Percentiles rank a stretch among this genome's conserved stretches.
These are phyloP conservation scores for Molossus molossus DNA, from an alignment of 2,797 vertebrate genomes.

Conservation along the genomic window DNA sequence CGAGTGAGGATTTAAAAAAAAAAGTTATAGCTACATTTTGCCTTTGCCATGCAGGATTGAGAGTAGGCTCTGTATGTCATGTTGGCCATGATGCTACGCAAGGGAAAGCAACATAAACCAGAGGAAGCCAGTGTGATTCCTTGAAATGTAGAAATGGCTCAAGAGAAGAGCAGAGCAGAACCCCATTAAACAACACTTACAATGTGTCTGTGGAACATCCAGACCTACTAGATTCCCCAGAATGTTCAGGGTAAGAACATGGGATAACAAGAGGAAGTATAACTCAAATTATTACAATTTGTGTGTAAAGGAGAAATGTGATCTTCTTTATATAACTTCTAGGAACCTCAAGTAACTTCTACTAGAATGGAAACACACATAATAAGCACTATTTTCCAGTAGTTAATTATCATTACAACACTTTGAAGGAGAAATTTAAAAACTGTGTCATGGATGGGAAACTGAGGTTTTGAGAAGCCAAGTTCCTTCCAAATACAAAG, in stretches of 20 bases:
- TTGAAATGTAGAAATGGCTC: background rate
- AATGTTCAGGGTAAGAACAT: background rate
- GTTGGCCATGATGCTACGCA: rapidly evolving
- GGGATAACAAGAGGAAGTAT: background rate
- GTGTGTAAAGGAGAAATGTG: background rate
- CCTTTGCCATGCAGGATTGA: background rate
- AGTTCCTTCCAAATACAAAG: background rate
- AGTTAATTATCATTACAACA: background rate
- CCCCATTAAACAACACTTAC: background rate
- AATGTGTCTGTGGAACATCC: background rate
- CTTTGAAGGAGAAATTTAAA: constrained; percentile 19
- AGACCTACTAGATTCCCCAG: background rate
- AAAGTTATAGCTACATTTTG: background rate
- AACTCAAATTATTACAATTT: background rate
- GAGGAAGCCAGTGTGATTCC: background rate
- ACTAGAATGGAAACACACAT: background rate
- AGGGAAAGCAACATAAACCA: background rate
- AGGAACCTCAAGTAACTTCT: background rate
- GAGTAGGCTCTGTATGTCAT: background rate
- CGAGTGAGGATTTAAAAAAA: background rate
- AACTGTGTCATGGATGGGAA: constrained; percentile 5
- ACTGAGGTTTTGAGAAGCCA: constrained; percentile 5
- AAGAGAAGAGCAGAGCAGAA: background rate
- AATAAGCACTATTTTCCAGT: background rate
- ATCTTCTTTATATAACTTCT: background rate